Base-by-base conservation (phyloP, 1,140 invertebrate genomes). In the Temnothorax nylanderi region DNA sequence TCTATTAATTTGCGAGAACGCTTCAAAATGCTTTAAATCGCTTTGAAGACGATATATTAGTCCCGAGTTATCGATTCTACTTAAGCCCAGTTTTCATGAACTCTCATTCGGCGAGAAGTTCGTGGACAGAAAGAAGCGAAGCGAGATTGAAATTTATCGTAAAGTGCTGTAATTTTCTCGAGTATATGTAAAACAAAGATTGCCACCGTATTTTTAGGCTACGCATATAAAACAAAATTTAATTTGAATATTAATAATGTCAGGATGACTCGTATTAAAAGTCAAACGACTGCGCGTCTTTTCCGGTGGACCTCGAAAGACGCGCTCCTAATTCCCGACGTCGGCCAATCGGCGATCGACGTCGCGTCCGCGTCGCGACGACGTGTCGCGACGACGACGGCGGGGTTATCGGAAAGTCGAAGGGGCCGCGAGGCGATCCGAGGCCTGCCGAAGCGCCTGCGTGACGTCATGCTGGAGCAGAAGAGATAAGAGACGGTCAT, bases 391-490 rank as follows among this genome's bases (percentile, higher is more conserved):
- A 54, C 72, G 87, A 74, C 65, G 56, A 51, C 49, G 67, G 58
- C 56, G 88, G 67, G 5, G 51, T 69, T 85, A 84, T 86, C 51
- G 88, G 84, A 77, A 90, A 86, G 49, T 60, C 74, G 86, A 90
- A 76, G 64, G 51, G 58, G 65, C 37, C 54, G 77, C 90, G 90
- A 89, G 60, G 34, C 56, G 44, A 47, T 13, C 89, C 90, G 90
- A 91, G 60, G 8, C 37, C 32, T 86, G 37, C 90, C 89, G 89
- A 91, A 85, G 80, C n/a, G 62, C 49, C 88, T 88, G 78, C 91
- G 91, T 95, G 94, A 95, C 95, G 95, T 95, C 94, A 95, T 93
- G 90, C 88, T 88, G 78, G 92, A 94, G 93, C 93, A 95, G 93
- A 94, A 93, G 92, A 93, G 94, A 94, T 93, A 95, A 94, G 89